A percentile compares a stretch with the other conserved stretches of the same genome.
These are phyloP conservation scores for Grammomys dolichurus DNA, from an alignment of 2,113 vertebrate genomes.

Conservation along the genomic window DNA sequence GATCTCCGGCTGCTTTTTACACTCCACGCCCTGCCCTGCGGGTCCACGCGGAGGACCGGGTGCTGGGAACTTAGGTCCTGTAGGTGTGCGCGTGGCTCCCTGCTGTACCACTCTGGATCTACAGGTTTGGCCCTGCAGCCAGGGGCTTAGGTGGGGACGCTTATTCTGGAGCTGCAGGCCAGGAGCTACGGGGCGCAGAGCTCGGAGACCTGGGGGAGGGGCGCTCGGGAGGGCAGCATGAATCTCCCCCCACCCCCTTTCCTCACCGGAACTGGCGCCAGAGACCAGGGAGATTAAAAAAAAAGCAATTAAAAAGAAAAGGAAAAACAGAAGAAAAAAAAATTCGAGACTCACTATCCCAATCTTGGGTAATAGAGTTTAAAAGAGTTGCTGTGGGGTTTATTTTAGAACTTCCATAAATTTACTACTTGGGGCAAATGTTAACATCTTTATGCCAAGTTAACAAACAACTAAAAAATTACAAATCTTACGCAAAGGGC, in stretches of 20 bases:
- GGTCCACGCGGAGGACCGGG: background rate
- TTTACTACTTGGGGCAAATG: background rate
- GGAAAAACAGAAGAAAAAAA: no score
- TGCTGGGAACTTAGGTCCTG: background rate
- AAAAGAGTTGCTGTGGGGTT: constrained; percentile 5
- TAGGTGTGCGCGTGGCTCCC: constrained; percentile 51
- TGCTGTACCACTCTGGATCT: background rate
- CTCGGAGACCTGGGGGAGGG: background rate
- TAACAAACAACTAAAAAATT: background rate
- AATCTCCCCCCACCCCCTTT: background rate
- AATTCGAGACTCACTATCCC: no score
- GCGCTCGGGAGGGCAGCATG: background rate
- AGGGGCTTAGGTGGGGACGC: background rate
- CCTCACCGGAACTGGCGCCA: background rate
- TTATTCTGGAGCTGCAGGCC: background rate
- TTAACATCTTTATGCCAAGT: constrained; percentile 12
- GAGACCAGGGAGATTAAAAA: constrained; percentile 10
- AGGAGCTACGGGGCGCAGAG: background rate
- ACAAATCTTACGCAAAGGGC: background rate
- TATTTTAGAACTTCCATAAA: constrained; percentile 14
- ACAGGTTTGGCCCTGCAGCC: background rate
- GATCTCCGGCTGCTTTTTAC: background rate
- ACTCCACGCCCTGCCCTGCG: background rate
- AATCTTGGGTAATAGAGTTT: background rate
- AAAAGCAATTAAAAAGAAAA: background rate